Evolutionary conservation across 2,888 invertebrate genomes (phyloP).

Genomic region (Napeogenes inachia): DNA sequence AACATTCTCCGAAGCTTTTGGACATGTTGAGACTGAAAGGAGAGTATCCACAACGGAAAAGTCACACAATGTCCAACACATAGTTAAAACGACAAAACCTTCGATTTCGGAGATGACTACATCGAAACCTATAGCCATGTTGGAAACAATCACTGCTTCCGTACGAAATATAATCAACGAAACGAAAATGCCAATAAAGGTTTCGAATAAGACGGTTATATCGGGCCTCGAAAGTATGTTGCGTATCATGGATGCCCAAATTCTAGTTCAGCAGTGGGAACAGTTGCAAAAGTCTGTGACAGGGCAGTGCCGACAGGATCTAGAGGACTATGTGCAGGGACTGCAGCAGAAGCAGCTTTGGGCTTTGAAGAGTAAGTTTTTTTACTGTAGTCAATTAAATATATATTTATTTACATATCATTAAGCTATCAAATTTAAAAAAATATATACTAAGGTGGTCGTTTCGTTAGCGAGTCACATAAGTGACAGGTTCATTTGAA

Average conservation of each 20-base stretch:
- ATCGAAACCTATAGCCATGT: constrained; percentile 48
- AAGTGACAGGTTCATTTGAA: neutral
- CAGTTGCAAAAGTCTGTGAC: constrained; percentile 65
- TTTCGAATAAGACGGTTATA: constrained; percentile 33
- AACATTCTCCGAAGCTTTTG: constrained; percentile 59
- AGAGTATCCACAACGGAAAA: constrained; percentile 57
- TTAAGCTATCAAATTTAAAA: neutral
- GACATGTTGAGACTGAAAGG: constrained; percentile 44
- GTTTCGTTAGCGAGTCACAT: neutral
- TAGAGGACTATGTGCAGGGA: constrained; percentile 79
- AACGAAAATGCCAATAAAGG: constrained; percentile 46
- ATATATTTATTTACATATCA: too few species aligned
- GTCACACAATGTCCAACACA: constrained; percentile 69
- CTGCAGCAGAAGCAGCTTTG: constrained; percentile 78
- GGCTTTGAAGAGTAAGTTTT: constrained; percentile 84
- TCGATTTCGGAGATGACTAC: constrained; percentile 45
- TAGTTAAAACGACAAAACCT: constrained; percentile 57
- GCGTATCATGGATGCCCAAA: constrained; percentile 76
- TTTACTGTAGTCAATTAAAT: neutral
- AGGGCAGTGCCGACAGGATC: constrained; percentile 73
- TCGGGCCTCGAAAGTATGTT: constrained; percentile 72
- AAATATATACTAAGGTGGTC: neutral
- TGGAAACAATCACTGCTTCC: constrained; percentile 55
- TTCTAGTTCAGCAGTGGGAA: constrained; percentile 76
- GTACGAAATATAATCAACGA: constrained; percentile 61